These are phyloP conservation scores for Cheilosia urbana DNA, from an alignment of 2,888 invertebrate genomes.

Conservation along the genomic window DNA sequence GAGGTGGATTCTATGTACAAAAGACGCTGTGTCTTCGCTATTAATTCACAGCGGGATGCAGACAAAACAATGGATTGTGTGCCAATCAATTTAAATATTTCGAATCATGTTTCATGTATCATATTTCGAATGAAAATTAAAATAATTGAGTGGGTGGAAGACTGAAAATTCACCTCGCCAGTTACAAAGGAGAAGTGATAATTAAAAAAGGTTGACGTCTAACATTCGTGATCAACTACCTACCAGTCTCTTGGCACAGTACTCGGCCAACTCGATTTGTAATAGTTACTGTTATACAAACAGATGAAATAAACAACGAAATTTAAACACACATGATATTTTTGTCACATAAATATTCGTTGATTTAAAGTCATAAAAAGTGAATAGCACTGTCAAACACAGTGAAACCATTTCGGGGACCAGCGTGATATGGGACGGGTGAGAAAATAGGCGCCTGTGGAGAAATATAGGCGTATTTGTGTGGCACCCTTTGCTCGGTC, in stretches of 20 bases:
- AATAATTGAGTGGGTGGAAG: conserved; percentile 48
- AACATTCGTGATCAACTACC: background rate
- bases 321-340: conserved; percentile 1
- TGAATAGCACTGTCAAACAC: background rate
- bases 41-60: conserved; percentile 35
- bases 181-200: conserved; percentile 18
- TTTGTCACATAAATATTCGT: background rate
- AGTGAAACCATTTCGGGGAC: background rate
- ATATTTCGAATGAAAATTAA: conserved; percentile 23
- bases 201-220: conserved; percentile 17
- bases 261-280: background rate
- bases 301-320: background rate
- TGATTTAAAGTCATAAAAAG: conserved; percentile 40
- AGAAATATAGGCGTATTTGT: conserved; percentile 7
- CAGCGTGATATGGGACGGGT: conserved; percentile 36
- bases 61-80: background rate
- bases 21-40: conserved; percentile 26
- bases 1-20: background rate
- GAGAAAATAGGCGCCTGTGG: conserved; percentile 21
- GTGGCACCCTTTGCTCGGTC: conserved; percentile 15
- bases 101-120: conserved; percentile 32
- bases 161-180: conserved; percentile 15
- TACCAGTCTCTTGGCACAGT: background rate
- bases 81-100: conserved; percentile 21
- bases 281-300: background rate